phyloP scores from a whole-genome alignment of 2,797 vertebrate species.

The Darevskia nairensis region DNA sequence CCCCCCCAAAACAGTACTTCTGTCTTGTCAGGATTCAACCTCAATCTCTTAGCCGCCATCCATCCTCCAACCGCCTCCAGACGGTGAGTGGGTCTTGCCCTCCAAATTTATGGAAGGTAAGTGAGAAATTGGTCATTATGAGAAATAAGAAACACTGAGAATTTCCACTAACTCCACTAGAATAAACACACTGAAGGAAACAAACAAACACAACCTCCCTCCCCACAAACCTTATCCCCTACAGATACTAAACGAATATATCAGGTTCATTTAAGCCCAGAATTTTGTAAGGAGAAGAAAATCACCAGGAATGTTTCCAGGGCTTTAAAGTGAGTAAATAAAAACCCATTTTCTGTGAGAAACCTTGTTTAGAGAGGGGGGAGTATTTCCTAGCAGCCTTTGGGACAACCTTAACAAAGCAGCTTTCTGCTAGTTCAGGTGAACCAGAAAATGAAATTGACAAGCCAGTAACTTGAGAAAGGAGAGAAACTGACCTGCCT shows the following conservation, averaged over 20 bases:
- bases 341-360: neutral
- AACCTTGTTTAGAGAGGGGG: neutral
- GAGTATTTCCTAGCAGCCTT: slow-evolving; percentile 19
- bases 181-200: slow-evolving; percentile 7
- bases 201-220: neutral
- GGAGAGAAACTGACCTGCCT: slow-evolving; percentile 21
- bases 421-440: slow-evolving; percentile 33
- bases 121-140: neutral
- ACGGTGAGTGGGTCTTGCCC: neutral
- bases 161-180: neutral
- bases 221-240: neutral
- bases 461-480: slow-evolving; percentile 12
- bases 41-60: too few relatives aligned
- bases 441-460: slow-evolving; percentile 42
- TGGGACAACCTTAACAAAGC: slow-evolving; percentile 30
- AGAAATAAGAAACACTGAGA: neutral
- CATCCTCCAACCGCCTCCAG: too few relatives aligned
- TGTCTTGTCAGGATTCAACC: too few relatives aligned
- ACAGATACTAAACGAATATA: neutral
- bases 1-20: too few relatives aligned
- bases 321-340: slow-evolving; percentile 8
- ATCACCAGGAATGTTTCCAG: slow-evolving; percentile 5
- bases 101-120: neutral
- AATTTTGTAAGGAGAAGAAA: slow-evolving; percentile 15
- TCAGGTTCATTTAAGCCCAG: slow-evolving; percentile 19